Base-by-base conservation (phyloP, 2,113 vertebrate genomes). In the Gambusia holbrooki region DNA sequence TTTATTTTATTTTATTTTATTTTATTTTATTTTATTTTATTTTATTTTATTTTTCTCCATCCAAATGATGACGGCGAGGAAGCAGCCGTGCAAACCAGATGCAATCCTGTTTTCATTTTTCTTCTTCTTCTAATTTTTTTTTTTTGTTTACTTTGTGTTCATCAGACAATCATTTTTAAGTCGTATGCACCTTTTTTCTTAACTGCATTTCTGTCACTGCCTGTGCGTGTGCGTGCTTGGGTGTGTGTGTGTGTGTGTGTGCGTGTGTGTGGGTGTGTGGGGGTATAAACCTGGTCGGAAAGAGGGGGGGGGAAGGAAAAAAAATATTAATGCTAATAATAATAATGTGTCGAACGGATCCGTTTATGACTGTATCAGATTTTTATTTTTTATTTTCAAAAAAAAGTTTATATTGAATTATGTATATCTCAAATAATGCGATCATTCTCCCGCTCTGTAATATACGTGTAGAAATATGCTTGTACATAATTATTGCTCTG, bases 341-440 rank as follows among this genome's bases (percentile, higher is more conserved):
- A 58, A 58, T 58, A 40, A 13, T 96, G 90, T 98, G 96, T 97
- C 96, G 95, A 97, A 96, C 95, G 95, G 96, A 96, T 97, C 97
- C 96, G 97, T 99, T 89, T 98, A 97, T 97, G 96, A 97, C 97
- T 99, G 98, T 99, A 98, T 98, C 96, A 98, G 97, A 98, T 98
- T 98, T 98, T 99, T 99, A 98, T 98, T 99, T 99, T 99, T 98
- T 98, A 58, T 58, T 98, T 98, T 93, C 98, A 96, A 96, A 97
- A 37, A 37, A 97, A 96, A 97, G 98, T 99, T 99, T 98, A 99
- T 98, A 99, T 95, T 98, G 97, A 98, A 99, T 98, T 98, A 98
- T 99, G 97, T 99, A 98, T 98, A 99, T 98, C 96, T 97, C 96
- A 97, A 94, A 97, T 96, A 96, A 97, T 96, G 96, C 95, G 94